These are phyloP conservation scores for Stenopsyche tienmushanensis DNA, from an alignment of 1,140 invertebrate species.

Conservation along the genomic window DNA sequence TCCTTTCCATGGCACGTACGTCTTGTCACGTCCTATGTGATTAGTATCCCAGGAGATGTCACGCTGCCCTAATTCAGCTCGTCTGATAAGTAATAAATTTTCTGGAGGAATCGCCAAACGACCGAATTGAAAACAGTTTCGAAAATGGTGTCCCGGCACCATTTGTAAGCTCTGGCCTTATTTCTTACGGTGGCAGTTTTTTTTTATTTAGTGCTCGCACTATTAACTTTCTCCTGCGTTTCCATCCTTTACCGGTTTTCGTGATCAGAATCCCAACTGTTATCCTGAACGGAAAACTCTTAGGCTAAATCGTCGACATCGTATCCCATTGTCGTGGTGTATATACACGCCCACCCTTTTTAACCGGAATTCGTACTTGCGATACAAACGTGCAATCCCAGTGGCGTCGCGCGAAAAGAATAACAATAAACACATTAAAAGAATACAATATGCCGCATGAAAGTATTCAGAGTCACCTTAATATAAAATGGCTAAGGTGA, in stretches of 20 bases:
- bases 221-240: conserved; percentile 20
- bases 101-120: neutral
- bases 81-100: neutral
- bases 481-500: no score
- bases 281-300: conserved; percentile 15
- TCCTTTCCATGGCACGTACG: no score
- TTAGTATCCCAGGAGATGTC: neutral
- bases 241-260: conserved; percentile 17
- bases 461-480: no score
- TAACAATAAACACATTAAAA: no score
- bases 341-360: neutral
- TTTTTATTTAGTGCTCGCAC: conserved; percentile 14
- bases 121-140: neutral
- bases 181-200: conserved; percentile 11
- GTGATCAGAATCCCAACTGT: conserved; percentile 21
- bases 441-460: no score
- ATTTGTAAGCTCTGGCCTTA: neutral
- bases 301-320: neutral
- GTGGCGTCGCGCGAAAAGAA: no score
- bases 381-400: no score
- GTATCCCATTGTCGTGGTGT: neutral
- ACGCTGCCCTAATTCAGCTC: neutral
- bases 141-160: neutral
- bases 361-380: no score
- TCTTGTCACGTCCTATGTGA: neutral